These are phyloP conservation scores for Physocephala rufipes DNA, from an alignment of 2,888 invertebrate genomes.

Conservation along the genomic window DNA sequence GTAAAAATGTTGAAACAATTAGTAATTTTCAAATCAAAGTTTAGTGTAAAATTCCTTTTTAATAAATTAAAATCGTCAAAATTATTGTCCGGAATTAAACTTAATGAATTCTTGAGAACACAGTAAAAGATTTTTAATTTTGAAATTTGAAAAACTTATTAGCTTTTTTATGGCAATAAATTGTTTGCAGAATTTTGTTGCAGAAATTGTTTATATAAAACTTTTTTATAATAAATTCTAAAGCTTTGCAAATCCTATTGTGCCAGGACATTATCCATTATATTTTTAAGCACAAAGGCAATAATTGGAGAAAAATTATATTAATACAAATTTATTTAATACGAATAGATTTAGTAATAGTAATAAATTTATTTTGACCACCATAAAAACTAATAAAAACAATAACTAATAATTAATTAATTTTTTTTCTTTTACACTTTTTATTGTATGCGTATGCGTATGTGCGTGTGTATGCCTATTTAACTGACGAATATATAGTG, in stretches of 20 bases:
- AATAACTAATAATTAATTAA: slow-evolving; percentile 43
- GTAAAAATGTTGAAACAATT: too few relatives aligned
- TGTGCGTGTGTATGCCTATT: slow-evolving; percentile 42
- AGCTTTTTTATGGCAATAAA: too few relatives aligned
- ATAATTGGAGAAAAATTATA: slow-evolving; percentile 5
- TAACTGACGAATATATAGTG: slow-evolving; percentile 71
- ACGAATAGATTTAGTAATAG: slow-evolving; percentile 39
- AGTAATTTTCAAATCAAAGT: too few relatives aligned
- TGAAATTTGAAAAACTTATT: too few relatives aligned
- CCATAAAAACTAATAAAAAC: slow-evolving; percentile 20
- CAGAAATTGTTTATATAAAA: too few relatives aligned
- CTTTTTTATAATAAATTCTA: not conserved
- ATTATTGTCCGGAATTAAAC: too few relatives aligned
- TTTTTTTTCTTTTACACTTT: slow-evolving; percentile 45
- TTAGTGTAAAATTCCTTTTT: too few relatives aligned
- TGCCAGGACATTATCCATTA: slow-evolving; percentile 60
- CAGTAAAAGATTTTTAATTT: too few relatives aligned
- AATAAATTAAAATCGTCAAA: too few relatives aligned
- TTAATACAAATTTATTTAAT: slow-evolving; percentile 2
- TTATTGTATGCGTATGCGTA: slow-evolving; percentile 38
- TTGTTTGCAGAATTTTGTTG: too few relatives aligned
- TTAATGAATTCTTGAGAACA: too few relatives aligned
- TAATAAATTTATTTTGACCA: slow-evolving; percentile 14
- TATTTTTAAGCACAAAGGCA: slow-evolving; percentile 26
- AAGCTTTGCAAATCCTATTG: slow-evolving; percentile 54